Evolutionary conservation across 2,888 invertebrate genomes (phyloP).

Genomic region (Tipula unca): DNA sequence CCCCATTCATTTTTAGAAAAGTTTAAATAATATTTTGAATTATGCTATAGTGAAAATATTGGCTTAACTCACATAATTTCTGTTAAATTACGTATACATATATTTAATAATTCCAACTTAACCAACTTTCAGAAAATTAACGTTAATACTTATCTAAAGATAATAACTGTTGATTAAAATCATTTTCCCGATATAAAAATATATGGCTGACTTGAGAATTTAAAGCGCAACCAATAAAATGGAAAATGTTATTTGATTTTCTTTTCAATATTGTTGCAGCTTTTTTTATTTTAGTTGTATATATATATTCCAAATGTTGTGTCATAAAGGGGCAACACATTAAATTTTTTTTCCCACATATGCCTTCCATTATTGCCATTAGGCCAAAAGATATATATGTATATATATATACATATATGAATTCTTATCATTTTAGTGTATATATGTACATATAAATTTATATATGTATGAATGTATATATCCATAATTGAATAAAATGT

Average conservation of each 20-base stretch:
- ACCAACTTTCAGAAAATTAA: not conserved
- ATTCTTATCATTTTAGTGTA: not conserved
- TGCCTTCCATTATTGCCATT: not conserved
- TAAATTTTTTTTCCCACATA: not conserved
- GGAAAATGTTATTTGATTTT: not conserved
- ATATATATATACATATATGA: not conserved
- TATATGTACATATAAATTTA: no score
- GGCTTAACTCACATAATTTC: no score
- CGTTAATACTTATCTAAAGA: not conserved
- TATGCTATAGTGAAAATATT: no score
- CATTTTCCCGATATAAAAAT: not conserved
- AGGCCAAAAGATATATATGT: not conserved
- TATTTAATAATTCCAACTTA: not conserved
- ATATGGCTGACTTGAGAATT: not conserved
- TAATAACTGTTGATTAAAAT: not conserved
- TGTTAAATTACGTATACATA: no score
- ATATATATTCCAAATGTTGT: not conserved
- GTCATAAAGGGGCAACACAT: slow-evolving; percentile 8
- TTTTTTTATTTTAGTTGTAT: not conserved
- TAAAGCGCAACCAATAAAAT: not conserved
- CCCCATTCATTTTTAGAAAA: no score
- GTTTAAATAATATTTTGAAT: no score
- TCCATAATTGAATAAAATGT: not conserved
- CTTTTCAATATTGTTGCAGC: not conserved
- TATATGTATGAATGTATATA: no score